A percentile compares a stretch with the other conserved stretches of the same genome.
These are phyloP conservation scores for Onychostruthus taczanowskii DNA, from an alignment of 2,113 vertebrate genomes.

Conservation along the genomic window DNA sequence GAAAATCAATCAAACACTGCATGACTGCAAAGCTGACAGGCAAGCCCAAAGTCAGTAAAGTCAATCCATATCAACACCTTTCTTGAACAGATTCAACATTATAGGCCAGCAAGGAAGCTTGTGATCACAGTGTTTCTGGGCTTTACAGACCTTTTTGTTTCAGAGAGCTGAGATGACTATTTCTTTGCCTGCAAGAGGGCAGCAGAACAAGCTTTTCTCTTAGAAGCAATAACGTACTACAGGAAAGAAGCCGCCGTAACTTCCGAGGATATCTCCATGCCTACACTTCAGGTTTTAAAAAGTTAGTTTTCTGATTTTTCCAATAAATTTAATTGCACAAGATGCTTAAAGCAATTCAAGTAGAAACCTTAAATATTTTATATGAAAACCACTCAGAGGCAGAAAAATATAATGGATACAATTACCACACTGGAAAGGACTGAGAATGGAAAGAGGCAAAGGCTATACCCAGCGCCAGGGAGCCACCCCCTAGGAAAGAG, in stretches of 20 bases:
- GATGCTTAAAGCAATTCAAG: neutral
- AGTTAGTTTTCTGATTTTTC: neutral
- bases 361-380: neutral
- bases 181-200: neutral
- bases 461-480: neutral
- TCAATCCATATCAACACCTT: neutral
- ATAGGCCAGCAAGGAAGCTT: neutral
- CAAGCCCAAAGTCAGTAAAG: neutral
- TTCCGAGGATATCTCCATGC: neutral
- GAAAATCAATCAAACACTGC: neutral
- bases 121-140: neutral
- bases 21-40: neutral
- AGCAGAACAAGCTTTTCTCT: neutral
- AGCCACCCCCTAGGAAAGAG: neutral
- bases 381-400: neutral
- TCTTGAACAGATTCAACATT: neutral
- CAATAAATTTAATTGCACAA: neutral
- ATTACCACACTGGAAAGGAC: neutral
- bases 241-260: fast-evolving
- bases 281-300: neutral
- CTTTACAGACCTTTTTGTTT: neutral
- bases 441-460: neutral
- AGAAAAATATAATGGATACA: neutral
- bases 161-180: neutral
- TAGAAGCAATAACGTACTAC: neutral